These are phyloP conservation scores for Mirounga angustirostris DNA, from an alignment of 2,113 vertebrate genomes.

Conservation along the genomic window DNA sequence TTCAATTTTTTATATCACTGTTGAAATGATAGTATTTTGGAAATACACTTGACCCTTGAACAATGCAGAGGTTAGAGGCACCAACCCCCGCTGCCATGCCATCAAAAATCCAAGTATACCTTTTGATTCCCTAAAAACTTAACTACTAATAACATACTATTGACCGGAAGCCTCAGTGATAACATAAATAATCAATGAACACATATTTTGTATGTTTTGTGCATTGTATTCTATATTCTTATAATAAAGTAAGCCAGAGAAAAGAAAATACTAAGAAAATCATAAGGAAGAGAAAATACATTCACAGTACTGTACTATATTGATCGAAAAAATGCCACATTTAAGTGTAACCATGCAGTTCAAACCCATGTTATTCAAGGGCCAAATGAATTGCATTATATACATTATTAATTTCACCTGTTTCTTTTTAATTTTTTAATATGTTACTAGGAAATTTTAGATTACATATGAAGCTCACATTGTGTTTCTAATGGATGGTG, in stretches of 20 bases:
- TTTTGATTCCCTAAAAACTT: neutral
- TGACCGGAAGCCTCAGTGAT: neutral
- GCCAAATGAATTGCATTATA: neutral
- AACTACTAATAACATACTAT: neutral
- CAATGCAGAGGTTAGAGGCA: neutral
- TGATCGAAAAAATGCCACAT: neutral
- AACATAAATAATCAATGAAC: neutral
- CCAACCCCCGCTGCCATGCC: neutral
- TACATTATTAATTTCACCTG: neutral
- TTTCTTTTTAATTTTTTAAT: slow-evolving; percentile 6
- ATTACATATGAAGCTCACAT: neutral
- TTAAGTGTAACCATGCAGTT: neutral
- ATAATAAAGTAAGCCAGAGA: neutral
- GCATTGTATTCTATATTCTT: neutral
- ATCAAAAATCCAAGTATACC: neutral
- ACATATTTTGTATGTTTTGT: neutral
- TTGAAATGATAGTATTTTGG: neutral
- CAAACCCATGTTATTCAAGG: neutral
- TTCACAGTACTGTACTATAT: neutral
- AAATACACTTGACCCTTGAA: neutral
- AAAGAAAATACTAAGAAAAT: neutral
- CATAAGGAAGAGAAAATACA: neutral
- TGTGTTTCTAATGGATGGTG: neutral
- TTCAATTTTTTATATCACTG: neutral
- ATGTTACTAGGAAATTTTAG: neutral